phyloP scores from a whole-genome alignment of 2,113 vertebrate genomes.

The Melierax canorus region DNA sequence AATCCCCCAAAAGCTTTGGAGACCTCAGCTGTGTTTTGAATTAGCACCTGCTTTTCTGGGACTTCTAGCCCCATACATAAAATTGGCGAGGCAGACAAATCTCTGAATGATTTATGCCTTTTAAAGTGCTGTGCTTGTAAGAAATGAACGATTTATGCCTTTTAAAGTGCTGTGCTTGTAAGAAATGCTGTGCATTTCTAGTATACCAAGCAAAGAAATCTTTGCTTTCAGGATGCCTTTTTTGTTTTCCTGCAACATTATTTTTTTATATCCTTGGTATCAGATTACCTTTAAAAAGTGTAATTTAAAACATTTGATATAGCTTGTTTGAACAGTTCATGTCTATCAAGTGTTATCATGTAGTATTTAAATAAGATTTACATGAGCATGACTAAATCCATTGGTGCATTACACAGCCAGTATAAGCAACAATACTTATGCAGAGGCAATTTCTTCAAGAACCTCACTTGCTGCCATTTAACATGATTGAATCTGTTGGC shows the following conservation, averaged over 20 bases:
- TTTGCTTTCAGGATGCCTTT: background rate
- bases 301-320: background rate
- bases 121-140: background rate
- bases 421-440: background rate
- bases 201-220: background rate
- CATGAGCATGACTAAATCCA: background rate
- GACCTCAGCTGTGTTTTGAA: slow-evolving; percentile 26
- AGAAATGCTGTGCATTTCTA: background rate
- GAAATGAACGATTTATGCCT: background rate
- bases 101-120: background rate
- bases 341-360: background rate
- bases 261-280: background rate
- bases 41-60: background rate
- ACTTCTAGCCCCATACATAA: background rate
- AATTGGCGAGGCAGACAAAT: background rate
- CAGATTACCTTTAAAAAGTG: background rate
- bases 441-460: background rate
- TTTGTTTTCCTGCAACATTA: background rate
- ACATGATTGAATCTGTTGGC: background rate
- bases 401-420: background rate
- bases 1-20: background rate
- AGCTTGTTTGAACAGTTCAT: background rate
- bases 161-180: background rate
- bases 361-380: background rate
- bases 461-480: background rate